These are phyloP conservation scores for Lonchura striata DNA, from an alignment of 2,113 vertebrate genomes.

Conservation along the genomic window DNA sequence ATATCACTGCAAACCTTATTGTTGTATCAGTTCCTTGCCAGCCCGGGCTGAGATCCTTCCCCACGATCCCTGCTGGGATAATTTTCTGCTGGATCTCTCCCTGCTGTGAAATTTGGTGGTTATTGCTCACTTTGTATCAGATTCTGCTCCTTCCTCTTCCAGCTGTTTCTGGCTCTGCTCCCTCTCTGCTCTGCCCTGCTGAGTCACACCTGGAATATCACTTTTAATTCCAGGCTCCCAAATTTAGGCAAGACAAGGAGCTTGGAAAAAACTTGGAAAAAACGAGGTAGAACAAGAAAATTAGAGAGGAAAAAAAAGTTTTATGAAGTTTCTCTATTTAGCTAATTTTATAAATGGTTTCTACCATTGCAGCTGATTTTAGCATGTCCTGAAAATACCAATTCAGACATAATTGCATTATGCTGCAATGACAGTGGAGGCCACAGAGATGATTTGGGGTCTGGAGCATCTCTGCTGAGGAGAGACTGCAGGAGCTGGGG, in stretches of 20 bases:
- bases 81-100: not conserved
- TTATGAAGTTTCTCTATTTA: not conserved
- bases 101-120: not conserved
- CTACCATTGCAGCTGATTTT: not conserved
- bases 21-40: not conserved
- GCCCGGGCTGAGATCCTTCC: not conserved
- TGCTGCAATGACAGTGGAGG: not conserved
- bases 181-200: not conserved
- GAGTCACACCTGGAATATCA: not conserved
- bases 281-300: not conserved
- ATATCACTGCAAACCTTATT: not conserved
- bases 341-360: not conserved
- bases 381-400: not conserved
- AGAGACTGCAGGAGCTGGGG: not conserved
- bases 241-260: not conserved
- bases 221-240: not conserved
- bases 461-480: not conserved
- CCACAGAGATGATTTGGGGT: not conserved
- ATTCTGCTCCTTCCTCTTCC: not conserved
- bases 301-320: not conserved
- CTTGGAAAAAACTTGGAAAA: too few species aligned
- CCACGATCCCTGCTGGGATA: not conserved
- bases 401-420: not conserved
- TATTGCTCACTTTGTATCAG: not conserved
- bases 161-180: not conserved